Evolutionary conservation across 2,888 invertebrate genomes (phyloP).

Genomic region (Eristalinus aeneus): DNA sequence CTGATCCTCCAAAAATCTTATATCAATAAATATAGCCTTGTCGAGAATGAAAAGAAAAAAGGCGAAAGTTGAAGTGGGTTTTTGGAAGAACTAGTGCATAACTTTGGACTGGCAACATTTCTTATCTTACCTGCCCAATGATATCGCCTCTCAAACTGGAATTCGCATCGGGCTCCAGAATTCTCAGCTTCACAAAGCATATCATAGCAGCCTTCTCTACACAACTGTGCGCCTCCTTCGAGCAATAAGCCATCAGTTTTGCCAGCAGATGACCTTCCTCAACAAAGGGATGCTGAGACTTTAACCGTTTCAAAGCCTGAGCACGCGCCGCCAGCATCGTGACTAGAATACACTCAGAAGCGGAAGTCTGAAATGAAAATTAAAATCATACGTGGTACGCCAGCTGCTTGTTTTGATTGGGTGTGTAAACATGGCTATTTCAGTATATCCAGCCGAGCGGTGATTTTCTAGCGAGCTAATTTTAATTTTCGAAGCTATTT

Average conservation of each 20-base stretch:
- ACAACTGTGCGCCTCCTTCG: conserved; percentile 94
- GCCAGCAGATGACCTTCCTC: conserved; percentile 95
- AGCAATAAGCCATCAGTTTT: conserved; percentile 96
- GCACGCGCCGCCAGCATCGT: conserved; percentile 95
- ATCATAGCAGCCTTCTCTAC: conserved; percentile 98
- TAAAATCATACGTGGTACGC: not conserved
- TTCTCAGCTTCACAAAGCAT: conserved; percentile 93
- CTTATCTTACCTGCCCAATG: conserved; percentile 85
- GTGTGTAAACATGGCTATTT: conserved; percentile 15
- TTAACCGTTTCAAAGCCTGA: conserved; percentile 91
- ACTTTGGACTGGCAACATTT: no score
- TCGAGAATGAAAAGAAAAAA: no score
- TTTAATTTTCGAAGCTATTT: conserved; percentile 30
- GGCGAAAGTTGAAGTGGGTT: no score
- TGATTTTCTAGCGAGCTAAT: conserved; percentile 4
- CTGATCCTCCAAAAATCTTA: no score
- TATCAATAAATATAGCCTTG: no score
- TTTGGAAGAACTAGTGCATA: no score
- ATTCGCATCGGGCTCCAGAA: conserved; percentile 92
- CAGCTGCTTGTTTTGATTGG: not conserved
- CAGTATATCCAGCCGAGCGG: not conserved
- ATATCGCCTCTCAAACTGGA: conserved; percentile 91
- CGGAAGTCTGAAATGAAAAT: conserved; percentile 87
- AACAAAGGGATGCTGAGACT: conserved; percentile 91
- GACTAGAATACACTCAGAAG: conserved; percentile 96